Percentiles rank a stretch among this genome's conserved stretches.
Conservation (phyloP, 2,113 vertebrate species). For the Stigmatopora nigra region DNA sequence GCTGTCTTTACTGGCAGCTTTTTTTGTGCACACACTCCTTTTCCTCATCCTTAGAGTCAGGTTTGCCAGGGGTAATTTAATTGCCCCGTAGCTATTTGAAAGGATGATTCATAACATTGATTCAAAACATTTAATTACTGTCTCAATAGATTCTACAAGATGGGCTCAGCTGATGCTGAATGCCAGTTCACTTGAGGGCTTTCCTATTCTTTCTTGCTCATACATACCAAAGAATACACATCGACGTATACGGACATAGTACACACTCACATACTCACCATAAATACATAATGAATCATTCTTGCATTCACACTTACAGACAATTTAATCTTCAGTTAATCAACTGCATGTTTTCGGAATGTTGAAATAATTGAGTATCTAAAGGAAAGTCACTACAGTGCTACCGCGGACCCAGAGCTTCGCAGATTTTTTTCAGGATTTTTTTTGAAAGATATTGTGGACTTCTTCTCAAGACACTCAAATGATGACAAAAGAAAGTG, state of each 20-base stretch:
- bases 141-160: slow-evolving; percentile 85
- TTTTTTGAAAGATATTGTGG: too few relatives aligned
- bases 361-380: too few relatives aligned
- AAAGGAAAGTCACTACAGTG: too few relatives aligned
- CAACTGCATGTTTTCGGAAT: too few relatives aligned
- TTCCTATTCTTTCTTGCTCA: slow-evolving; percentile 42
- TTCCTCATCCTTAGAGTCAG: slow-evolving; percentile 77
- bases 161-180: slow-evolving; percentile 77
- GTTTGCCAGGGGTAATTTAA: slow-evolving; percentile 92
- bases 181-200: slow-evolving; percentile 72
- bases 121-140: slow-evolving; percentile 98
- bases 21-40: slow-evolving; percentile 53
- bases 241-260: not conserved
- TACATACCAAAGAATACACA: slow-evolving; percentile 7
- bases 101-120: slow-evolving; percentile 96
- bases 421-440: too few relatives aligned
- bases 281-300: not conserved
- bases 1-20: slow-evolving; percentile 73
- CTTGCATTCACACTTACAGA: not conserved
- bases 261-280: not conserved
- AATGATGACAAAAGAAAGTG: too few relatives aligned
- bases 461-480: too few relatives aligned
- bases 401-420: too few relatives aligned
- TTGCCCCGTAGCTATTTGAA: slow-evolving; percentile 93
- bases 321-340: too few relatives aligned